These are phyloP conservation scores for Sardina pilchardus DNA, from an alignment of 2,113 vertebrate species.

Conservation along the genomic window DNA sequence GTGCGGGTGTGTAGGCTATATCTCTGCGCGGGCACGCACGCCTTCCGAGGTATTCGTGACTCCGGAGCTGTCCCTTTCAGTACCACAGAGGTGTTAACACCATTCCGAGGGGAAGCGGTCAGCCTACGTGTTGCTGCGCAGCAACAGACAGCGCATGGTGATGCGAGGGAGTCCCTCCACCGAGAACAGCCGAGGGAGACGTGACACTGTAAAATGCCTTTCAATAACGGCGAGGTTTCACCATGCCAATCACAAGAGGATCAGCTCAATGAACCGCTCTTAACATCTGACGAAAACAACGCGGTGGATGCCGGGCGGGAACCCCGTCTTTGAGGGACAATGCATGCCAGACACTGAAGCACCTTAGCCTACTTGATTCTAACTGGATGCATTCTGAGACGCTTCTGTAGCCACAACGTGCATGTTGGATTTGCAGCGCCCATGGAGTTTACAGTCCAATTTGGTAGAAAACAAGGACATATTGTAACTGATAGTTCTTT, in stretches of 20 bases:
- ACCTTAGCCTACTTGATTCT: conserved; percentile 14
- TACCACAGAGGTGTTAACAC: conserved; percentile 34
- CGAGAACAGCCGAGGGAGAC: conserved; percentile 3
- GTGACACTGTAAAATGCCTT: conserved; percentile 20
- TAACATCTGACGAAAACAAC: conserved; percentile 38
- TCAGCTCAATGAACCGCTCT: conserved; percentile 1
- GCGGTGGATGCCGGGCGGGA: conserved; percentile 39
- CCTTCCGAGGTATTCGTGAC: conserved; percentile 41
- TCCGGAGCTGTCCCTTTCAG: conserved; percentile 52
- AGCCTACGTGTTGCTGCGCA: conserved; percentile 68
- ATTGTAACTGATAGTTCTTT: background rate
- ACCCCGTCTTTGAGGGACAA: conserved; percentile 36
- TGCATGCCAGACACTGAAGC: conserved; percentile 27
- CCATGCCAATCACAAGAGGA: background rate
- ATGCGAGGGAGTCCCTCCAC: conserved; percentile 28
- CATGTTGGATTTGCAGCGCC: background rate
- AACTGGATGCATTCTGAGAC: conserved; percentile 28
- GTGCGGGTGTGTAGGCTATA: background rate
- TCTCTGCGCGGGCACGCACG: background rate
- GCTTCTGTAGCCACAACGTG: background rate
- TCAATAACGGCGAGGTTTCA: background rate
- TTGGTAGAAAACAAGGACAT: background rate
- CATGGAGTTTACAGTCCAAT: background rate
- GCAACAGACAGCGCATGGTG: conserved; percentile 55
- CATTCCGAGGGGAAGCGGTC: conserved; percentile 42